Conservation (phyloP, 2,888 invertebrate species). For the Zygothrica quintamaculata region DNA sequence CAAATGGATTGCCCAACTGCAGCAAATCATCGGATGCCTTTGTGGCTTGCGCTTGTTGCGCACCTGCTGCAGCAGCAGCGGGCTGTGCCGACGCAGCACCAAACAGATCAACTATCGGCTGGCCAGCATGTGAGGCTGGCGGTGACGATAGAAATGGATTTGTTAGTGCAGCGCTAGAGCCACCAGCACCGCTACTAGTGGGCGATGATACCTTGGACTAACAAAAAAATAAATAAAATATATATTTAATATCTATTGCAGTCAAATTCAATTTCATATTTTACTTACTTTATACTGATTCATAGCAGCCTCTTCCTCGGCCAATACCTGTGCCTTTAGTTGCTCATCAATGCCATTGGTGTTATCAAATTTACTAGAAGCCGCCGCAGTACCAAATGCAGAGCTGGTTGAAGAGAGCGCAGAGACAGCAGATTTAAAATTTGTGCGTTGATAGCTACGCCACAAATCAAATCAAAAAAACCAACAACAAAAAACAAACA, state of each 20-base stretch:
- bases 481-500: conserved; percentile 35
- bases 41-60: conserved; percentile 74
- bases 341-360: conserved; percentile 93
- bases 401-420: conserved; percentile 94
- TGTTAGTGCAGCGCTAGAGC: conserved; percentile 87
- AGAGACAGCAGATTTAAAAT: conserved; percentile 94
- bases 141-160: conserved; percentile 94
- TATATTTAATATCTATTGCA: conserved; percentile 3
- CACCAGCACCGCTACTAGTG: conserved; percentile 86
- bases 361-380: conserved; percentile 89
- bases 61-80: conserved; percentile 84
- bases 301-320: conserved; percentile 98
- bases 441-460: conserved; percentile 91
- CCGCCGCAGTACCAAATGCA: conserved; percentile 93
- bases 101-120: conserved; percentile 92
- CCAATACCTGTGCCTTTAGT: conserved; percentile 93
- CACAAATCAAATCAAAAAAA: conserved; percentile 38
- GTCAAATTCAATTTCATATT: conserved; percentile 14
- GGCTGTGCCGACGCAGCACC: conserved; percentile 85
- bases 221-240: conserved; percentile 37
- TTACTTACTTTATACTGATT: conserved; percentile 95
- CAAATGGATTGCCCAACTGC: conserved; percentile 95
- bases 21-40: conserved; percentile 95
- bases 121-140: conserved; percentile 85
- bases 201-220: conserved; percentile 93